phyloP scores from a whole-genome alignment of 2,888 invertebrate genomes.

The Caenorhabditis sp. region DNA sequence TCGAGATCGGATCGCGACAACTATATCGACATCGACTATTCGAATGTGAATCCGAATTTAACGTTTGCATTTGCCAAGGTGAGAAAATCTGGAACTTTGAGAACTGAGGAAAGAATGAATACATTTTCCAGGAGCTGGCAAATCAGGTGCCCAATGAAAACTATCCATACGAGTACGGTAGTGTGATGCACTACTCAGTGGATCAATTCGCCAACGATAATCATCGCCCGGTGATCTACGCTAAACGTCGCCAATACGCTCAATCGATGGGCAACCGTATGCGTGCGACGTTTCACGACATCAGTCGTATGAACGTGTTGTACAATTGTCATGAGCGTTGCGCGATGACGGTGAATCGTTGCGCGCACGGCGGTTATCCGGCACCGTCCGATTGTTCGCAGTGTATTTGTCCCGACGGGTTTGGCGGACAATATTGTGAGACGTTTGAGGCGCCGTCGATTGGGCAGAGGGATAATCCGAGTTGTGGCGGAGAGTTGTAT shows the following conservation, averaged over 20 bases:
- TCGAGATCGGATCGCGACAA: slow-evolving; percentile 48
- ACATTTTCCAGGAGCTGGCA: too few species aligned
- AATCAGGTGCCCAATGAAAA: background rate
- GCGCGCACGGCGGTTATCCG: slow-evolving; percentile 46
- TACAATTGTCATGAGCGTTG: slow-evolving; percentile 49
- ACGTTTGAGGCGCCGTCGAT: slow-evolving; percentile 45
- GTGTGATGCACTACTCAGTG: slow-evolving; percentile 53
- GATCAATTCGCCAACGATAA: slow-evolving; percentile 41
- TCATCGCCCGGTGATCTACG: slow-evolving; percentile 40
- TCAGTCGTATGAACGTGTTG: slow-evolving; percentile 42
- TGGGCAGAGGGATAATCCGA: slow-evolving; percentile 32
- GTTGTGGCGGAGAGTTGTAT: slow-evolving; percentile 33
- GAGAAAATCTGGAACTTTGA: too few species aligned
- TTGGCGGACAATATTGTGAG: slow-evolving; percentile 55
- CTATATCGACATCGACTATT: slow-evolving; percentile 42
- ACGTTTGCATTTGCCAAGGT: slow-evolving; percentile 40
- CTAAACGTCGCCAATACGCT: slow-evolving; percentile 31
- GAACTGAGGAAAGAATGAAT: too few species aligned
- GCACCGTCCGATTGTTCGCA: slow-evolving; percentile 57
- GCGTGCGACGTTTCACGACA: slow-evolving; percentile 48
- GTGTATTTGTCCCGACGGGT: slow-evolving; percentile 62
- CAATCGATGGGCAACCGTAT: slow-evolving; percentile 52
- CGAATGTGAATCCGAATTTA: slow-evolving; percentile 37
- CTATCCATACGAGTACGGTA: slow-evolving; percentile 52
- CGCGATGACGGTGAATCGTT: slow-evolving; percentile 27